Evolutionary conservation across 2,797 vertebrate species (phyloP).

Genomic region (Labroides dimidiatus): DNA sequence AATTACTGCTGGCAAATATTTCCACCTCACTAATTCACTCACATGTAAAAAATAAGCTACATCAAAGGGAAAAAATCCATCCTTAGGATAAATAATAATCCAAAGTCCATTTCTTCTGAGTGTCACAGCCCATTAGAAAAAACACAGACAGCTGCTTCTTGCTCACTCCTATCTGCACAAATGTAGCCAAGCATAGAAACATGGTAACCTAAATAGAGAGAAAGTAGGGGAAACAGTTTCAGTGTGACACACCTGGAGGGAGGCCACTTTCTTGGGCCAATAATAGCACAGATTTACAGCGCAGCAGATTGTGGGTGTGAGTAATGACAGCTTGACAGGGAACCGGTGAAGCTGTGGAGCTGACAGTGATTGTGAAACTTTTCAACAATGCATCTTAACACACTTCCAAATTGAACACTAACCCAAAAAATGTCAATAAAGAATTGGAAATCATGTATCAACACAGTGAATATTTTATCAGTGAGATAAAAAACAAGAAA

Average conservation of each 20-base stretch:
- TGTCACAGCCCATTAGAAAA: slow-evolving; percentile 5
- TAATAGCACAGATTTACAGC: slow-evolving; percentile 61
- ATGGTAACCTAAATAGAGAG: slow-evolving; percentile 31
- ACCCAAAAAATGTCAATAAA: not conserved
- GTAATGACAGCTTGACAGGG: slow-evolving; percentile 59
- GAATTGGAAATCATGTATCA: no score
- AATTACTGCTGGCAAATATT: slow-evolving; percentile 52
- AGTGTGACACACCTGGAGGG: slow-evolving; percentile 77
- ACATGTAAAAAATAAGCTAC: slow-evolving; percentile 28
- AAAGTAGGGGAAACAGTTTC: slow-evolving; percentile 61
- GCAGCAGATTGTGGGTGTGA: slow-evolving; percentile 63
- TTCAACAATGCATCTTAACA: slow-evolving; percentile 44
- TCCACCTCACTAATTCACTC: slow-evolving; percentile 50
- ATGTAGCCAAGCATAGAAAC: slow-evolving; percentile 12
- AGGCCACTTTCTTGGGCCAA: slow-evolving; percentile 69
- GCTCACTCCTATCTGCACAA: slow-evolving; percentile 12
- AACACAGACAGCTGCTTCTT: slow-evolving; percentile 12
- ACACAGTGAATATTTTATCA: no score
- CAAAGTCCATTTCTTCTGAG: slow-evolving; percentile 21
- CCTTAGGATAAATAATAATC: slow-evolving; percentile 11
- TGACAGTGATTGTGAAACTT: slow-evolving; percentile 34
- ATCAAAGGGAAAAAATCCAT: slow-evolving; percentile 5
- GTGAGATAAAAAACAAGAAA: no score
- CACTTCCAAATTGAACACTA: slow-evolving; percentile 9
- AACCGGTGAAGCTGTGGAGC: slow-evolving; percentile 39